These are phyloP conservation scores for Telmatherina bonti DNA, from an alignment of 2,797 vertebrate species.

Conservation along the genomic window DNA sequence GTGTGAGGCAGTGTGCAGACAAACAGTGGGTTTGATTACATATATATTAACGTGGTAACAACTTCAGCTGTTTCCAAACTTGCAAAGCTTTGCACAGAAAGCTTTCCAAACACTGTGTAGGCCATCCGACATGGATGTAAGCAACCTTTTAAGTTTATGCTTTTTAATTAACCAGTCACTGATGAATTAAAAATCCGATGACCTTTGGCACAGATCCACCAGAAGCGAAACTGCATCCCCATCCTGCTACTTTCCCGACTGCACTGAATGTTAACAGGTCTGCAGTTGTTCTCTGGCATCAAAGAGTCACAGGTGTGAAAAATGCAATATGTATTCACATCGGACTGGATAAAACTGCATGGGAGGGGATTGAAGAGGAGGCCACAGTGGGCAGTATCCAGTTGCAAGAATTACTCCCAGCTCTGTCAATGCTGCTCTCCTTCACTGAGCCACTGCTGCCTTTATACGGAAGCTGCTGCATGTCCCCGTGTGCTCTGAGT, in stretches of 20 bases:
- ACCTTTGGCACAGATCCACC: constrained; percentile 4
- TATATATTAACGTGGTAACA: not conserved
- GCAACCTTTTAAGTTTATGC: constrained; percentile 13
- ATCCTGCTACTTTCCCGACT: constrained; percentile 2
- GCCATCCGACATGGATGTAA: constrained; percentile 25
- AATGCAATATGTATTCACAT: constrained; percentile 23
- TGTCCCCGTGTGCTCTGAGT: constrained; percentile 61
- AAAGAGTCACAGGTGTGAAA: constrained; percentile 35
- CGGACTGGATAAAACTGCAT: constrained; percentile 47
- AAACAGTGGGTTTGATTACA: not conserved
- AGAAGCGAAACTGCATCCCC: constrained; percentile 1
- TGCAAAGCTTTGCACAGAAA: not conserved
- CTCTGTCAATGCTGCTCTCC: constrained; percentile 52
- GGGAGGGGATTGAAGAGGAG: constrained; percentile 40
- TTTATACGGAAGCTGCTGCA: constrained; percentile 42
- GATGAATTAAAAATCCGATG: constrained; percentile 17
- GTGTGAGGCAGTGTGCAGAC: constrained; percentile 11
- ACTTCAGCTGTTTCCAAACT: constrained; percentile 20
- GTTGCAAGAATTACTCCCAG: constrained; percentile 51
- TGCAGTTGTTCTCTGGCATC: constrained; percentile 35
- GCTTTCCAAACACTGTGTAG: not conserved
- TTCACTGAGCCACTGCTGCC: constrained; percentile 41
- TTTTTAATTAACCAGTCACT: constrained; percentile 1
- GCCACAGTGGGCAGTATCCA: constrained; percentile 51
- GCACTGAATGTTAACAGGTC: constrained; percentile 25